Base-by-base conservation (phyloP, 2,797 vertebrate species). In the Thamnophis elegans region DNA sequence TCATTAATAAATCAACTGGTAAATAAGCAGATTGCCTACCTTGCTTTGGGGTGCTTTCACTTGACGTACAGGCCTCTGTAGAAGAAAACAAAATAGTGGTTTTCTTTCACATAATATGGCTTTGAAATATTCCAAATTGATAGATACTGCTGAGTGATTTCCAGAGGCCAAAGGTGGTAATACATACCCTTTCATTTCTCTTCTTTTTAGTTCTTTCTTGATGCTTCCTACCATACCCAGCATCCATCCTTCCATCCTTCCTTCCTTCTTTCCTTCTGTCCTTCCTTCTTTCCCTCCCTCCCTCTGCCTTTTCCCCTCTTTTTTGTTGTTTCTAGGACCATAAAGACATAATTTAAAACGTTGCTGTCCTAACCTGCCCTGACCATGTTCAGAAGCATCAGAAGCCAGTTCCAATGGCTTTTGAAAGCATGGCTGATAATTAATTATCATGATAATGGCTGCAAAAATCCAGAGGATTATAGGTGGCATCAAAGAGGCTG, bases 61-160 rank as follows among this genome's bases (percentile, higher is more conserved):
- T 93, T 98, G 98, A 89, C 97, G 97, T 93, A 96, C 98, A 54
- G 94, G 89, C 95, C 98, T 98, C 98, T 98, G 96, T 12, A 97
- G 96, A 95, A 6, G 96, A 94, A 51, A 95, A 96, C 20, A 26
- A 88, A n/a, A 47, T 1, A 87, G 60, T 87, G 53, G 20, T 47
- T 89, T 92, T 55, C 28, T 91, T 93, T 58, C 20, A 26, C 22
- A 82, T 78, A 58, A 60, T 82, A 88, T 28, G 12, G 28, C 20
- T 56, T 36, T 59, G 14, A 56, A 88, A 47, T 42, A 60, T 78
- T n/a, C n/a, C 78, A 36, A 60, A 93, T 53, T 22, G 78, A 82
- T 47, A 9, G 4, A 82, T 82, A 82, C 47, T 82, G 78, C 78
- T 47, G 78, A 47, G 42, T 82, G 42, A 25, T 82, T 82, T 82